Percentiles rank a stretch among this genome's conserved stretches.
phyloP scores from a whole-genome alignment of 2,797 vertebrate species.

The Trichosurus vulpecula region DNA sequence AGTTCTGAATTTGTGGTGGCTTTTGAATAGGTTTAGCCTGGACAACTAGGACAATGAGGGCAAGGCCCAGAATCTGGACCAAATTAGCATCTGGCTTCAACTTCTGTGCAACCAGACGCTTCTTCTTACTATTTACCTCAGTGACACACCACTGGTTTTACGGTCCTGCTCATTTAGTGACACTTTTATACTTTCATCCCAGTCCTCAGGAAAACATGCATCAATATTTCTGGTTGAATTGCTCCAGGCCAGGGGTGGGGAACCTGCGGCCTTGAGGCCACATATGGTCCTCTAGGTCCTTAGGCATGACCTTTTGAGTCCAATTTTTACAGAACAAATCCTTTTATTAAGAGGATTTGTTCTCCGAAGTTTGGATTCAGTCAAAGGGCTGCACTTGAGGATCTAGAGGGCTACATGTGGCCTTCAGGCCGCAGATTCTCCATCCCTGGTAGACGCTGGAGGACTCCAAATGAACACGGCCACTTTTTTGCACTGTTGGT shows the following conservation, averaged over 20 bases:
- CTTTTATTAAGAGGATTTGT: too few relatives aligned
- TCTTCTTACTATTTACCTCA: conserved; percentile 84
- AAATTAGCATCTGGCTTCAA: conserved; percentile 76
- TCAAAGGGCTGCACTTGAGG: too few relatives aligned
- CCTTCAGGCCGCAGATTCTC: too few relatives aligned
- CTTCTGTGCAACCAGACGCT: conserved; percentile 81
- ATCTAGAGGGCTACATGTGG: too few relatives aligned
- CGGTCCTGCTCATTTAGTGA: conserved; percentile 61
- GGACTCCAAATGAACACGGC: conserved; percentile 58
- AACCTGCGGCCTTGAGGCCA: too few relatives aligned
- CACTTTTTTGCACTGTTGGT: conserved; percentile 37
- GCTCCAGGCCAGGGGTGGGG: conserved; percentile 16
- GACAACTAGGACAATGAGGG: conserved; percentile 91
- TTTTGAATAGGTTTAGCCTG: conserved; percentile 93
- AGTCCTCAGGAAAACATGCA: conserved; percentile 44
- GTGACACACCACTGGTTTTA: conserved; percentile 73
- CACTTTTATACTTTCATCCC: conserved; percentile 8
- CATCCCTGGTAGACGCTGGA: neutral
- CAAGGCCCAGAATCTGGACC: conserved; percentile 85
- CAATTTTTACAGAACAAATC: too few relatives aligned
- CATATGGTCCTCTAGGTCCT: too few relatives aligned
- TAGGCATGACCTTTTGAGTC: too few relatives aligned
- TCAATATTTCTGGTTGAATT: conserved; percentile 41
- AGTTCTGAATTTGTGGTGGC: conserved; percentile 67
- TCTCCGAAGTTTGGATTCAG: too few relatives aligned